Base-by-base conservation (phyloP, 2,888 invertebrate species). In the Pandemis heparana region DNA sequence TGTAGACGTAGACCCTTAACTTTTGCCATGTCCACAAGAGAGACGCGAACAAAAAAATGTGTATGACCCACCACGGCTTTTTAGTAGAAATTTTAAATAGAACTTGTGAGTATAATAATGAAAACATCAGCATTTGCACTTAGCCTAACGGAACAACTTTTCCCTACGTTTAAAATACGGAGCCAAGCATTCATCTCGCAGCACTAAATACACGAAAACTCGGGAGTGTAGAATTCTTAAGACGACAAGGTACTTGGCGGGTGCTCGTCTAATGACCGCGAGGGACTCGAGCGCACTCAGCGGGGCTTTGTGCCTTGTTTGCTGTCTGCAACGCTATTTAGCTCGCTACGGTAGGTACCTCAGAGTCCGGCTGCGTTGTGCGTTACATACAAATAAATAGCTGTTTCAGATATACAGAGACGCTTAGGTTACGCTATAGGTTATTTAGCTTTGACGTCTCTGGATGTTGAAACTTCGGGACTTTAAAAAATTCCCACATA, bases 241-340 rank as follows among this genome's bases (percentile, higher is more conserved):
- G 73, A 62, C 61, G 66, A 32, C 53, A 9, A 38, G 48, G 71
- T 71, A 71, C 46, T 59, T 61, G 74, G 76, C 75, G 78, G 73
- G 77, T 77, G 75, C 79, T 83, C 74, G 74, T 77, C 79, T 86
- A 86, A 86, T 85, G 85, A 84, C 85, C 85, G 77, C 81, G 79
- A 48, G 48, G 77, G 78, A 78, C 81, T 81, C 77, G 78, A 81
- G 77, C 65, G 70, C 77, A 68, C 77, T 74, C 62, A 63, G 74
- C 72, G 64, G 59, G 63, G 64, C 72, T 65, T 75, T 69, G 72
- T 75, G 75, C 61, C 60, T 23, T 71, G 72, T 75, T 75, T 72
- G 71, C 75, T 65, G 71, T 67, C 71, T 68, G 71, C 64, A 60
- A n/a, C 48, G 43, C 56, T 67, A 56, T 74, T 74, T 64, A 69